Evolutionary conservation across 2,797 vertebrate genomes (phyloP), one percentile per base, ranked within the genome.

Genomic region (Bradypus variegatus): DNA sequence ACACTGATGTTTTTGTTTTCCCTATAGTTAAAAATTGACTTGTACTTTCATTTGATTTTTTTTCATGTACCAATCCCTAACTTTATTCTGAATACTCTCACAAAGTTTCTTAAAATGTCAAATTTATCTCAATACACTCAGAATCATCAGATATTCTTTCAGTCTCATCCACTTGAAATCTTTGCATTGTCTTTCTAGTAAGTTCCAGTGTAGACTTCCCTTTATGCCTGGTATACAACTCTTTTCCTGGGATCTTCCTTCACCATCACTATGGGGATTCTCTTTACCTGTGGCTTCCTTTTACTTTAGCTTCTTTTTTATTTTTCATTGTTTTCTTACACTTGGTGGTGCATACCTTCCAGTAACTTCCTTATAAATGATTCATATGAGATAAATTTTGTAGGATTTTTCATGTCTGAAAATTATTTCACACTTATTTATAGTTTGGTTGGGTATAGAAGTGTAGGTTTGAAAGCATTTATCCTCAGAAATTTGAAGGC

Each of bases 401-500:
- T 77, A 41, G 83, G 29, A 62, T 64, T 84, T 92, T 89, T 92
- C 38, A 50, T 78, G 50, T 79, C 48, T 87, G 50, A 82, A 75
- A 83, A 67, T 88, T 45, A 58, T 33, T 73, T 84, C 27, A 58
- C 5, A 38, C 18, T 92, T 85, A 80, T 82, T 88, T 90, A 83
- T 75, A 80, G 29, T 76, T 87, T 81, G 79, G 21, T 27, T 67
- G 18, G 27, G 73, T 93, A 70, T 41, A 81, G 21, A 90, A 92
- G 25, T 83, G 1, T 79, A 50, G 14, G 23, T 33, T 85, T 70
- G 14, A 88, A 81, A 95, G 38, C 81, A 27, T 58, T 85, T 89
- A 89, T 87, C 33, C 31, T 87, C n/a, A 84, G 83, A 87, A 92
- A 87, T 88, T 62, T 92, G 53, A 85, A 88, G 41, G 29, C 36